Evolutionary conservation across 1,140 invertebrate species (phyloP), one percentile per base, ranked within the genome.

Genomic region (Sesamia nonagrioides): DNA sequence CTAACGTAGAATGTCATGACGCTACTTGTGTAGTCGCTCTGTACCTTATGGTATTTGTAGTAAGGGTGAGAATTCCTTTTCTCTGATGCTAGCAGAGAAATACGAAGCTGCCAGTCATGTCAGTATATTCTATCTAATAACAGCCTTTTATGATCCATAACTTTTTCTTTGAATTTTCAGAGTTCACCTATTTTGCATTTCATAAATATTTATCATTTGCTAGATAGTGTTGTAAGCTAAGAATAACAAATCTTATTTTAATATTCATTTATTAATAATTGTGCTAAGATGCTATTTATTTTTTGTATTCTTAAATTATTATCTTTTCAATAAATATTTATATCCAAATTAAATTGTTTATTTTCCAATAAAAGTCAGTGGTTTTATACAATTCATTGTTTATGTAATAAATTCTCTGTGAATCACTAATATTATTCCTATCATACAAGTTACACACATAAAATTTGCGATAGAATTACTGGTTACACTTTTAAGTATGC

Each of bases 71-170:
- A 78, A 88, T 94, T 94, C 91, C 87, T 90, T 94, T 85, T 89
- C 93, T 94, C 93, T 94, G 92, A 88, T 18, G 52, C 18, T 58
- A 92, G 92, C 92, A 94, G 93, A 94, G 93, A 88, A 81, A 94
- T 90, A 88, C 82, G 93, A 93, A 94, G 83, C 91, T 88, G 80
- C 90, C 88, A 17, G 60, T 78, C 50, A 78, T 82, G 77, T 83
- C 81, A 72, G 66, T 69, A 27, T 69, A n/a, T 56, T 17, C 37
- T 42, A 15, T 27, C 42, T 33, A 48, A 50, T 68, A 48, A 21
- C 2, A 21, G 15, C 40, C 5, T 69, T 69, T 50, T 45, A 48
- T 69, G 35, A 48, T 69, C 40, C 42, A n/a, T 40, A 40, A 63
- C 60, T 60, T 68, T 68, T 7, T 52, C 56, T 52, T 48, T 52